Evolutionary conservation across 2,888 invertebrate genomes (phyloP).

Genomic region (Adineta ricciae): DNA sequence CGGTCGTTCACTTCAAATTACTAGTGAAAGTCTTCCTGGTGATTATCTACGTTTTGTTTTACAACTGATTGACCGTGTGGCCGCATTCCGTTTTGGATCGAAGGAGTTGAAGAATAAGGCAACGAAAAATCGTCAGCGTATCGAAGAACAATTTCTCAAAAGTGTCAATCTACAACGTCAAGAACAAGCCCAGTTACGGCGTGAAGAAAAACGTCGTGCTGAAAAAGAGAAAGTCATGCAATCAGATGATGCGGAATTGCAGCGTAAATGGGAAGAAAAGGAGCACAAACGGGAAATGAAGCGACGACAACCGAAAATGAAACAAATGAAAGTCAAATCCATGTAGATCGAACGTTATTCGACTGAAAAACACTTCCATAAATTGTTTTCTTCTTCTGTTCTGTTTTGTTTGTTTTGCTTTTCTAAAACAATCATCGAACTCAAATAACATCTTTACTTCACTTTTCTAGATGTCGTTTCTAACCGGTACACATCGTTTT

Average conservation of each 20-base stretch:
- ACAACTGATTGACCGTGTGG: conserved; percentile 80
- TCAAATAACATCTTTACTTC: not conserved
- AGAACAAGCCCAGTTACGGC: conserved; percentile 81
- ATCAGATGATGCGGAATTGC: conserved; percentile 85
- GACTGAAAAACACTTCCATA: not conserved
- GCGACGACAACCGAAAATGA: conserved; percentile 29
- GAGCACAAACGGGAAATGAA: conserved; percentile 31
- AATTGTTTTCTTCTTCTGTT: not conserved
- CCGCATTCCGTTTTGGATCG: conserved; percentile 61
- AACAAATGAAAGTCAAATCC: conserved; percentile 32
- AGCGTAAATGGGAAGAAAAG: conserved; percentile 74
- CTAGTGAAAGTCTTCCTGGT: conserved; percentile 64
- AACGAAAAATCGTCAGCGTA: conserved; percentile 82
- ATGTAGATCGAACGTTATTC: not conserved
- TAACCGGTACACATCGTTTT: conserved; percentile 14
- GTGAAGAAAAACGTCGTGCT: conserved; percentile 80
- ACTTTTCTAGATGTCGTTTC: not conserved
- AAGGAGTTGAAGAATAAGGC: conserved; percentile 84
- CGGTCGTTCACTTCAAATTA: conserved; percentile 45
- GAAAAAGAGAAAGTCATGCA: conserved; percentile 84
- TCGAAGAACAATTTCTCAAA: conserved; percentile 83
- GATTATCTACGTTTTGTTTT: conserved; percentile 71
- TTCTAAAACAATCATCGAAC: not conserved
- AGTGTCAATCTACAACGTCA: conserved; percentile 89
- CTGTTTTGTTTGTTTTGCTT: not conserved